Evolutionary conservation across 2,888 invertebrate species (phyloP), one percentile per base, ranked within the genome.

Genomic region (Hirtodrosophila trivittata): DNA sequence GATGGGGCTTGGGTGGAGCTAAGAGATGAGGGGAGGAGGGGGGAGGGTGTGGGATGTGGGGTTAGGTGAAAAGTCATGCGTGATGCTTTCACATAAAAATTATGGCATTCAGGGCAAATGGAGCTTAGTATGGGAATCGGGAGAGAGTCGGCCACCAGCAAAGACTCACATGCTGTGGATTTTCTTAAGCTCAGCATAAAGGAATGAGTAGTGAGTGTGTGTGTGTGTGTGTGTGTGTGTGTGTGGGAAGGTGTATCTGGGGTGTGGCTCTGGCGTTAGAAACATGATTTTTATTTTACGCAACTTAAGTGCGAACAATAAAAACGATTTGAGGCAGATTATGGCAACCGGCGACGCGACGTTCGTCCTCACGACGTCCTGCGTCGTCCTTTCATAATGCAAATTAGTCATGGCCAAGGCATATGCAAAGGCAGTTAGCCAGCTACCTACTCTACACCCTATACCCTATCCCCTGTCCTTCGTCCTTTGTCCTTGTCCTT

Each of bases 261-360:
- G 42, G 38, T 25, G 35, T 25, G 43, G 52, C 58, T 45, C 55
- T 55, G 82, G 86, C 83, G 87, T 73, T 84, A 86, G 80, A 86
- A 85, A 88, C 89, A 88, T 88, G 89, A 87, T 89, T 89, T 88
- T 89, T 89, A 89, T 89, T 88, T 89, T 88, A 89, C 89, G 87
- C 89, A 89, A 89, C 85, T 89, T 89, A 89, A 89, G 88, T 89
- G 89, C 87, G 87, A 86, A 87, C 87, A 87, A 87, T 87, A 86
- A 87, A 81, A 87, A 84, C 81, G 87, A 87, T 87, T 87, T 82
- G 77, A 81, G 66, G 71, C 75, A 84, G 86, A 87, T 86, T 86
- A 86, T 71, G 74, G 75, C 59, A 67, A 62, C 75, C 63, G 70
- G 70, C 18, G 18, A 21, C 18, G 18, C 75, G 75, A 67, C 66